Evolutionary conservation across 2,113 vertebrate genomes (phyloP), one percentile per base, ranked within the genome.

Genomic region (Serilophus lunatus): DNA sequence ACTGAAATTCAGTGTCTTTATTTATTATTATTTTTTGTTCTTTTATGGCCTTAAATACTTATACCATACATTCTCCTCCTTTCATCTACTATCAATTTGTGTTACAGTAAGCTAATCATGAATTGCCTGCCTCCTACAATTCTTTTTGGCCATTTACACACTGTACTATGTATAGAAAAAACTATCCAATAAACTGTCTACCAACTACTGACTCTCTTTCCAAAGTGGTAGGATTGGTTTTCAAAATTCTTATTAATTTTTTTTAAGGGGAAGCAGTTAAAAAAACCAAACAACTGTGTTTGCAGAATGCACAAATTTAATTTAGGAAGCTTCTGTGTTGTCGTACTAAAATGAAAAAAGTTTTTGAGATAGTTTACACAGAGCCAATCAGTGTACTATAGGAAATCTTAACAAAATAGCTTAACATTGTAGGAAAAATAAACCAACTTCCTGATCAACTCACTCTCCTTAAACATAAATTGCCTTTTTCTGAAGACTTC

Each of bases 31-130:
- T 57, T 79, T 90, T 69, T 76, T 17, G 11, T 28, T 45, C 44
- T 65, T 94, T 95, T 90, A 90, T 92, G 64, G 47, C 44, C 7
- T 13, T 28, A 88, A 49, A 87, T 90, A 85, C 36, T 93, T 75
- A 66, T 16, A 86, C 65, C 47, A 26, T 96, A 28, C 31, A 70
- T 64, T 91, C 28, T 77, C 44, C 60, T 45, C 23, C 64, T 91
- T 75, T 79, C 68, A 50, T 66, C 33, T 69, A 56, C 68, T 75
- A 92, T 94, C 59, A 93, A 0, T 79, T 91, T 91, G 33, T 82
- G 88, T 90, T 95, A 80, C 63, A 82, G 45, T 87, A 82, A 87
- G 81, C 36, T 94, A 90, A 95, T 95, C 29, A 56, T 12, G 26
- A 82, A 51, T 90, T 83, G 15, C 59, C 40, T 94, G 38, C 54